Evolutionary conservation across 2,888 invertebrate genomes (phyloP).

Genomic region (Hymenopus coronatus): DNA sequence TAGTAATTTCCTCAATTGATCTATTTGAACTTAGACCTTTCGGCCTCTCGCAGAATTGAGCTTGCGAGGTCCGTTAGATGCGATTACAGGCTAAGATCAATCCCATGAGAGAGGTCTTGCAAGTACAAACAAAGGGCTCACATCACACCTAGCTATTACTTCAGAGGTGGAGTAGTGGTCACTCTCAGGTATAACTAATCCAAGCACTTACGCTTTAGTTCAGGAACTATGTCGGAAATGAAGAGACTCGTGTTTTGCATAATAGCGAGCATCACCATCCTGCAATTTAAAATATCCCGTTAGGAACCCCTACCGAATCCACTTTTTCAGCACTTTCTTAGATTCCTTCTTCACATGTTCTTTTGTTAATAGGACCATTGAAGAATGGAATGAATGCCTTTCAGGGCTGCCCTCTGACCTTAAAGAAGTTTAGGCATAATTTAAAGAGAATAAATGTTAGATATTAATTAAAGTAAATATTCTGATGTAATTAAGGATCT

Average conservation of each 20-base stretch:
- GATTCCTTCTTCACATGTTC: too few relatives aligned
- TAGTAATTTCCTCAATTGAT: neutral
- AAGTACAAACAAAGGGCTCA: neutral
- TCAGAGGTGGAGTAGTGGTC: neutral
- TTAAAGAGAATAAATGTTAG: too few relatives aligned
- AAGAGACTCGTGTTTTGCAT: neutral
- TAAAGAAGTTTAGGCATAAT: too few relatives aligned
- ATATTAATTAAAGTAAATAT: too few relatives aligned
- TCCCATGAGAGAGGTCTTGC: neutral
- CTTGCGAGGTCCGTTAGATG: neutral
- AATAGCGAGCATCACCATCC: neutral
- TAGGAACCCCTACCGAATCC: neutral
- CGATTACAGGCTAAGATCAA: neutral
- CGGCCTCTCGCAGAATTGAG: neutral
- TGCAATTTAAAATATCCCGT: neutral
- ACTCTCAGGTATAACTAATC: neutral
- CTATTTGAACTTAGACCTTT: neutral
- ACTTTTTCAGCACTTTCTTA: neutral
- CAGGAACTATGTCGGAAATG: neutral
- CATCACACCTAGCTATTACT: neutral
- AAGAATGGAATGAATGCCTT: too few relatives aligned
- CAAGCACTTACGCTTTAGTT: neutral
- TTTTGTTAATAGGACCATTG: too few relatives aligned
- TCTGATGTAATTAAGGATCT: too few relatives aligned
- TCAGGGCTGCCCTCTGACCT: too few relatives aligned